Evolutionary conservation across 2,888 invertebrate genomes (phyloP).

Genomic region (Macrosoma leucophasiata): DNA sequence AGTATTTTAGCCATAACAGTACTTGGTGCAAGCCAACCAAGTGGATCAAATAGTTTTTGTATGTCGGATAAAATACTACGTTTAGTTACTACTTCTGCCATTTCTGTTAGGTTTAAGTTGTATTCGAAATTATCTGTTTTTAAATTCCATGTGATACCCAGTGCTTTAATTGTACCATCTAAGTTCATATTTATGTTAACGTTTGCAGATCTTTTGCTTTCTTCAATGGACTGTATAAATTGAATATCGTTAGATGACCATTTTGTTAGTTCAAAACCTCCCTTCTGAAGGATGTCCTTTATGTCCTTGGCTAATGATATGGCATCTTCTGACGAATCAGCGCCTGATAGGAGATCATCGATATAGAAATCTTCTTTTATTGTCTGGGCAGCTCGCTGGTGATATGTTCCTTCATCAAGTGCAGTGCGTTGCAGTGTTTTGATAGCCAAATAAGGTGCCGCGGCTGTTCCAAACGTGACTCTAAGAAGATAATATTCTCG

Average conservation of each 20-base stretch:
- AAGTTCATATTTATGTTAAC: background rate
- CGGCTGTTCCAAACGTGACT: constrained; percentile 27
- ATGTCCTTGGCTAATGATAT: constrained; percentile 6
- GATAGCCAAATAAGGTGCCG: constrained; percentile 14
- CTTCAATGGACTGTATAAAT: constrained; percentile 1
- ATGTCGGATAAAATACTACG: constrained; percentile 16
- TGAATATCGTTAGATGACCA: constrained; percentile 15
- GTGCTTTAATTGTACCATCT: constrained; percentile 4
- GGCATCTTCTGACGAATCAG: constrained; percentile 10
- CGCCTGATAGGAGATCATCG: constrained; percentile 22
- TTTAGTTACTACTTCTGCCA: constrained; percentile 24
- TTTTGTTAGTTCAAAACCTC: constrained; percentile 18
- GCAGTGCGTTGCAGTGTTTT: background rate
- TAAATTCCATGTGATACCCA: constrained; percentile 9
- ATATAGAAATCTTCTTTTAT: constrained; percentile 17
- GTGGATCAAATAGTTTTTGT: constrained; percentile 12
- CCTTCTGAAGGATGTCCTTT: constrained; percentile 7
- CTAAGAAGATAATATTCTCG: constrained; percentile 10
- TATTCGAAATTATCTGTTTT: constrained; percentile 24
- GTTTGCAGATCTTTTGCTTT: background rate
- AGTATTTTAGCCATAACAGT: constrained; percentile 11
- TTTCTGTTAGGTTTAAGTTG: constrained; percentile 11
- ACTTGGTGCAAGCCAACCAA: constrained; percentile 13
- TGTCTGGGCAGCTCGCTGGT: constrained; percentile 2
- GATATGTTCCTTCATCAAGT: background rate